Base-by-base conservation (phyloP, 2,113 vertebrate species). In the Quiscalus mexicanus region DNA sequence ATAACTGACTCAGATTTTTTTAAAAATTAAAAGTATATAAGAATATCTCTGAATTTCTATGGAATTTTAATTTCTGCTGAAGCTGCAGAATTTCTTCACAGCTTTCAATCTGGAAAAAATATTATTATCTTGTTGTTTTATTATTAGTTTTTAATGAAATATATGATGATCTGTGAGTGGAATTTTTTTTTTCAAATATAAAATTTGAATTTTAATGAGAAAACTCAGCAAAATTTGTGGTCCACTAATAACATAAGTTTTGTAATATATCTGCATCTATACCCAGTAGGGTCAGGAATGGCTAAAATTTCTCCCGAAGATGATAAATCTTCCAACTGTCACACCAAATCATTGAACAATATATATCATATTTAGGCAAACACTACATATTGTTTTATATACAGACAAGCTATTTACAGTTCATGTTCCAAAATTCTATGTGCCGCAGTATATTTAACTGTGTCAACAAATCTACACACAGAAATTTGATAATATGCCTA, bases 21-120 rank as follows among this genome's bases (percentile, higher is more conserved):
- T 5, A 0, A 2, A 22, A 22, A 49, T 35, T 59, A 44, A 68
- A 60, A 19, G 9, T 1, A 11, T 14, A 37, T 12, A 6, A 27
- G 18, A 53, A 37, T 45, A 63, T 52, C 56, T 73, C 31, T 52
- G n/a, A 58, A 77, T 33, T 42, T 77, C 23, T 45, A 4, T 22
- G 20, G 3, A 47, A 63, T 59, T 85, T 59, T 90, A 3, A 56
- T 71, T 88, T 77, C 39, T 80, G 31, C 16, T 88, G 37, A 80
- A 90, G 31, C 19, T 4, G 2, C 15, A 55, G 9, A 84, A 76
- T 64, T 56, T 69, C 5, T 52, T 85, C 49, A 69, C 5, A 86
- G 30, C 14, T 76, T 85, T 83, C 35, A 76, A 12, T 59, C 6
- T 47, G 8, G 20, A 23, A 90, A 42, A 84, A 91, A 70, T 35